Percentiles rank a stretch among this genome's conserved stretches.
phyloP scores from a whole-genome alignment of 2,888 invertebrate genomes.

The Ethmia dodecea region DNA sequence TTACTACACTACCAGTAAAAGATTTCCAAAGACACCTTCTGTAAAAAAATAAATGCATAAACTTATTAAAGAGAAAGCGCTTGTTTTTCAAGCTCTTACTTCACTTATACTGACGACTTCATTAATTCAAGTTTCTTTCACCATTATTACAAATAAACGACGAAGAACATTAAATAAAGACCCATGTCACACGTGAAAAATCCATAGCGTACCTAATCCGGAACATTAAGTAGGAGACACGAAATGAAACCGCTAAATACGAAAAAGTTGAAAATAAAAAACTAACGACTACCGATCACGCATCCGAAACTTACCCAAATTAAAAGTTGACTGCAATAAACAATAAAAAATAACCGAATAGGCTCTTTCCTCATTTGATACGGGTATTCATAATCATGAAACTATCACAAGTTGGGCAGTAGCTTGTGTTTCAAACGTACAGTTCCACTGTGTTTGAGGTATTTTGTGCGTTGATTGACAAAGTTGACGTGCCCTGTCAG shows the following conservation, averaged over 20 bases:
- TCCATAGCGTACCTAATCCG: slow-evolving; percentile 47
- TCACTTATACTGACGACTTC: too few relatives aligned
- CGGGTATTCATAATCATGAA: slow-evolving; percentile 42
- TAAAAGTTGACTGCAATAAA: slow-evolving; percentile 74
- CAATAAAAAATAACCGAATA: slow-evolving; percentile 67
- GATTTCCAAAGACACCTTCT: too few relatives aligned
- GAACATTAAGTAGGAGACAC: slow-evolving; percentile 63
- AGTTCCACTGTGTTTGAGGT: slow-evolving; percentile 2
- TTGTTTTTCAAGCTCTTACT: too few relatives aligned
- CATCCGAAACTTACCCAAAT: slow-evolving; percentile 69
- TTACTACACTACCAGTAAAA: too few relatives aligned
- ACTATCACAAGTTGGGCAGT: slow-evolving; percentile 35
- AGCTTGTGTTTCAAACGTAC: slow-evolving; percentile 10
- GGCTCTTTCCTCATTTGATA: slow-evolving; percentile 53
- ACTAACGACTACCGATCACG: slow-evolving; percentile 67
- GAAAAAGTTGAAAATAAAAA: slow-evolving; percentile 51
- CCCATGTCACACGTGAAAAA: slow-evolving; percentile 40
- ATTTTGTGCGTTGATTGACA: slow-evolving; percentile 8
- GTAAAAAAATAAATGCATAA: too few relatives aligned
- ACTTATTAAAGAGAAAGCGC: too few relatives aligned
- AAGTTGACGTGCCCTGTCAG: slow-evolving; percentile 8
- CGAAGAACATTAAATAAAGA: slow-evolving; percentile 16
- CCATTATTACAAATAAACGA: too few relatives aligned
- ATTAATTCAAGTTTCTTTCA: too few relatives aligned
- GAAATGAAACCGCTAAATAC: slow-evolving; percentile 52